These are phyloP conservation scores for Rhegmatorhina hoffmannsi DNA, from an alignment of 2,113 vertebrate genomes.

Conservation along the genomic window DNA sequence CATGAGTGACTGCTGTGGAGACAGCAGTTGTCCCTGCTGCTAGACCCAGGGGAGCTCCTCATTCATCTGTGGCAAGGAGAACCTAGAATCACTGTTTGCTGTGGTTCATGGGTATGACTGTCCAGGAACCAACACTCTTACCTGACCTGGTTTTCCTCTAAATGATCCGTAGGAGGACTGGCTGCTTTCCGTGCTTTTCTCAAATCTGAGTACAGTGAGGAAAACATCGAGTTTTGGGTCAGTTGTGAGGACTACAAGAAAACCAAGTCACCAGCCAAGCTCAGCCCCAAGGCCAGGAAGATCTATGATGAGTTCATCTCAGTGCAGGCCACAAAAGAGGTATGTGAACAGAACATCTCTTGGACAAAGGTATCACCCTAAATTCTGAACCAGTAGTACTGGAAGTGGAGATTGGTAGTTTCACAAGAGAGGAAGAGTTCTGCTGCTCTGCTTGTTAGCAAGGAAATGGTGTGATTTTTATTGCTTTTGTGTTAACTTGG, in stretches of 20 bases:
- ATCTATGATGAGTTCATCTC: slow-evolving; percentile 88
- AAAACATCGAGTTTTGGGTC: slow-evolving; percentile 93
- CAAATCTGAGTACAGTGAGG: slow-evolving; percentile 90
- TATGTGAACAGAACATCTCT: slow-evolving; percentile 31
- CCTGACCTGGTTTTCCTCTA: background rate
- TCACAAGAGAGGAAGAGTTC: background rate
- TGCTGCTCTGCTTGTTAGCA: background rate
- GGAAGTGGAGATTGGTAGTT: background rate
- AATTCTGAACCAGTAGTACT: background rate
- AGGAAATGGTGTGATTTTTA: background rate
- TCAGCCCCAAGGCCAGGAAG: slow-evolving; percentile 81
- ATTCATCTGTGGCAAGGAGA: background rate
- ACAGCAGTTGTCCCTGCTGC: background rate
- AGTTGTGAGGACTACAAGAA: slow-evolving; percentile 90
- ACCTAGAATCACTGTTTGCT: background rate
- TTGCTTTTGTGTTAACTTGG: background rate
- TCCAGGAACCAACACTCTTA: background rate
- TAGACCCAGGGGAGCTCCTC: background rate
- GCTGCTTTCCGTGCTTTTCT: slow-evolving; percentile 85
- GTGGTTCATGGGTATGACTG: rapidly evolving
- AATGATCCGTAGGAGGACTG: slow-evolving; percentile 77
- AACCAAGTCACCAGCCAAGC: slow-evolving; percentile 71
- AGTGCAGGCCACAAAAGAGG: slow-evolving; percentile 87
- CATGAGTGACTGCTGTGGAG: rapidly evolving
- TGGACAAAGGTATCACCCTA: background rate